A percentile compares a stretch with the other conserved stretches of the same genome.
These are phyloP conservation scores for Yponomeuta sedellus DNA, from an alignment of 2,888 invertebrate genomes.

Conservation along the genomic window DNA sequence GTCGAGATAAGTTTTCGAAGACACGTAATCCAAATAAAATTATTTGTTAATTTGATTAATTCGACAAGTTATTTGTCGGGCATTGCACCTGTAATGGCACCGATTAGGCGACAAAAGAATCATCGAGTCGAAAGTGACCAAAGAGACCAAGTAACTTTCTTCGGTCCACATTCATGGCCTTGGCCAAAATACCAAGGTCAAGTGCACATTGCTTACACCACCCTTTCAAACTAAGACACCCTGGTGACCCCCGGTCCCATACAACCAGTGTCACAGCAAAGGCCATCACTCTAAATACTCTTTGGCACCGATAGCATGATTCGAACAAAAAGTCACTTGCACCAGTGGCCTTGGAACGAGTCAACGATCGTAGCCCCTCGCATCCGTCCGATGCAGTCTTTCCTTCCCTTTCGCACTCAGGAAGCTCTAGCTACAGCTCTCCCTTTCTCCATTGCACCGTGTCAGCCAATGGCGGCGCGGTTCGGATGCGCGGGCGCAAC, in stretches of 20 bases:
- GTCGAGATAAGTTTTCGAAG: too few species aligned
- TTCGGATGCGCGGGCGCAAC: constrained; percentile 51
- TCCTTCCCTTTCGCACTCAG: constrained; percentile 44
- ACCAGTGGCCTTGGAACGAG: constrained; percentile 66
- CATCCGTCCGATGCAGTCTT: constrained; percentile 62
- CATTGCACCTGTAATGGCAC: too few species aligned
- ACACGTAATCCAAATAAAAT: too few species aligned
- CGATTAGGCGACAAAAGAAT: neutral
- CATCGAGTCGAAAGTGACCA: neutral
- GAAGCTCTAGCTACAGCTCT: constrained; percentile 24
- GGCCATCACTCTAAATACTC: neutral
- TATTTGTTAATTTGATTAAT: too few species aligned
- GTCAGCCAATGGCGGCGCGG: constrained; percentile 51
- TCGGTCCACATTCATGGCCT: neutral
- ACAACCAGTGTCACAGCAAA: neutral
- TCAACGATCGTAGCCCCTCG: constrained; percentile 73
- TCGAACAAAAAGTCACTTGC: constrained; percentile 58
- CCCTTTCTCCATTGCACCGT: constrained; percentile 26
- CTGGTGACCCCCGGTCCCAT: neutral
- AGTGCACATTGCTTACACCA: constrained; percentile 11
- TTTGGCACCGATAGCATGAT: constrained; percentile 41
- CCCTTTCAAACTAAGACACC: neutral
- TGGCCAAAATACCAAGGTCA: constrained; percentile 11
- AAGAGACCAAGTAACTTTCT: neutral
- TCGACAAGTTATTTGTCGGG: too few species aligned